Base-by-base conservation (phyloP, 2,797 vertebrate species). In the Hybognathus amarus region DNA sequence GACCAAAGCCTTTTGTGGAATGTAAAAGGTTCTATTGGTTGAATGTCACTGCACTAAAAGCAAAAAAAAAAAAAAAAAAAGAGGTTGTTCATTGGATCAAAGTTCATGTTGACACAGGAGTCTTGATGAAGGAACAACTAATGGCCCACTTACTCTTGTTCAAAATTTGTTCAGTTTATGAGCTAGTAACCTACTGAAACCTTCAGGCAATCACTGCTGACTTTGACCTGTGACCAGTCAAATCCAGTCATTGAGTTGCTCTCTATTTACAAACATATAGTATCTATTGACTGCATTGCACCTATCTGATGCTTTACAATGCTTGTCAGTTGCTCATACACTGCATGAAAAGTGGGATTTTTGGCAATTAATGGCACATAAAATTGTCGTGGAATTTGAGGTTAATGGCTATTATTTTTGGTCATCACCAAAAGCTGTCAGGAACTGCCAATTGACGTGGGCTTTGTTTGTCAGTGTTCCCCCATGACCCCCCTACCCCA, bases 181-280 rank as follows among this genome's bases (percentile, higher is more conserved):
- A 82, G 67, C 20, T 38, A 59, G 67, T 82, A 73, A 70, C 83
- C 69, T 78, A 82, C 67, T 74, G 83, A 86, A 85, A 84, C 47
- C 52, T 40, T 82, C 15, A 80, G 33, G 69, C 63, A 50, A 47
- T 2, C 56, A 24, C 15, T 66, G 38, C 24, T 75, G 30, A 40
- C 27, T 71, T 40, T 75, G 47, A 85, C 70, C 63, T 33, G 33
- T 69, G 80, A 83, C 66, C 67, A 73, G 13, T 71, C 20, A 79
- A 38, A 63, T 17, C 9, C 52, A 61, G 24, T 81, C 22, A 40
- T 8, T 63, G 1, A n/a, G 12, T 42, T 30, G 11, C 47, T 54
- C 18, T 12, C 47, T 9, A 40, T 79, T 78, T 50, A 52, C 56
- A 45, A 20, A 63, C 20, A 66, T 22, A 30, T 30, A 45, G 45